A percentile compares a stretch with the other conserved stretches of the same genome.
Conservation (phyloP, 2,888 invertebrate species). For the Epicampocera succincta region DNA sequence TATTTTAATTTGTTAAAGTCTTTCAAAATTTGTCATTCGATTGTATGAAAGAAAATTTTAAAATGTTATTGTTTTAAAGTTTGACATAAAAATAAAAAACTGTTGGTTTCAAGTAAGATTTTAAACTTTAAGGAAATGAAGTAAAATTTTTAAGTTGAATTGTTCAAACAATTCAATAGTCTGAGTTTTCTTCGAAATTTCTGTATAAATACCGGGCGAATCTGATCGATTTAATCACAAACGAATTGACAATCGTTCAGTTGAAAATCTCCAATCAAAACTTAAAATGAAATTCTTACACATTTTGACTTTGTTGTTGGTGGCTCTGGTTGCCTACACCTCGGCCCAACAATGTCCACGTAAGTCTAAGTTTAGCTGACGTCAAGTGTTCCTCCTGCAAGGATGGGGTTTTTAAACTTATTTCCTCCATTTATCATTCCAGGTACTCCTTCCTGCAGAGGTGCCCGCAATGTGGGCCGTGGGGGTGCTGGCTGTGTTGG, state of each 20-base stretch:
- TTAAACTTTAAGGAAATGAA: too few species aligned
- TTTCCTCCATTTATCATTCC: background rate
- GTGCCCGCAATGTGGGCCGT: slow-evolving; percentile 19
- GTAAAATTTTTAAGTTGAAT: too few species aligned
- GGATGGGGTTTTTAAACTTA: too few species aligned
- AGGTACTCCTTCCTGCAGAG: slow-evolving; percentile 34
- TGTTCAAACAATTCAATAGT: background rate
- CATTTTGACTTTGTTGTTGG: background rate
- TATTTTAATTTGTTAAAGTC: too few species aligned
- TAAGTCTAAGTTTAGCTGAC: background rate
- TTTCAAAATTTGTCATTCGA: too few species aligned
- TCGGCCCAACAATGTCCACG: slow-evolving; percentile 37
- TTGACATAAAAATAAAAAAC: too few species aligned
- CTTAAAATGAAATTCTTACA: slow-evolving; percentile 16
- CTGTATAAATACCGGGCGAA: background rate
- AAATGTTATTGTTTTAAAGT: too few species aligned
- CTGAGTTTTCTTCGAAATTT: background rate
- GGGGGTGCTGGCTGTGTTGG: background rate
- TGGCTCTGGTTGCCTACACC: slow-evolving; percentile 17
- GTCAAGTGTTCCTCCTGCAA: too few species aligned
- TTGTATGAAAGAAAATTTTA: too few species aligned
- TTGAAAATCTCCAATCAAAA: background rate
- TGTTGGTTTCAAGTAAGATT: too few species aligned
- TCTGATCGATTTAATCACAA: background rate
- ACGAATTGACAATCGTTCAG: background rate